Conservation (phyloP, 2,888 invertebrate genomes). For the Latrodectus hesperus region DNA sequence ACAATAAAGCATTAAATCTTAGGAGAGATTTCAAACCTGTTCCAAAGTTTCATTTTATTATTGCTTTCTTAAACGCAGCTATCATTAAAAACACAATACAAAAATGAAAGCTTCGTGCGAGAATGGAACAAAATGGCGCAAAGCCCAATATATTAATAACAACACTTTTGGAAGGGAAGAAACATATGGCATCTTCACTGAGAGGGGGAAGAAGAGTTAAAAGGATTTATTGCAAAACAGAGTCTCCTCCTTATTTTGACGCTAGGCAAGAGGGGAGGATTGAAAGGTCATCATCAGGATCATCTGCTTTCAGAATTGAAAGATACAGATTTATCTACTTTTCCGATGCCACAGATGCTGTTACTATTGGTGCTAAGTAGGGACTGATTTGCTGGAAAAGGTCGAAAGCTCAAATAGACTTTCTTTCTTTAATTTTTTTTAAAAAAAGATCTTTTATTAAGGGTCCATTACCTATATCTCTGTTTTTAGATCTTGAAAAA, state of each 20-base stretch:
- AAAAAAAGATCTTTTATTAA: conserved; percentile 1
- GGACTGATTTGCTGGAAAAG: conserved; percentile 1
- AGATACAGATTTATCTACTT: conserved; percentile 24
- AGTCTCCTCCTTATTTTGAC: conserved; percentile 34
- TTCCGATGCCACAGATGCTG: conserved; percentile 38
- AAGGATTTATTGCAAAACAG: neutral
- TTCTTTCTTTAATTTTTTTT: too few relatives aligned
- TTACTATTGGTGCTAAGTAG: conserved; percentile 10
- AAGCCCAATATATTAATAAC: conserved; percentile 53
- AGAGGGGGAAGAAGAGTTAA: neutral
- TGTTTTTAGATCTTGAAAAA: conserved; percentile 22
- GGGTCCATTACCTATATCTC: conserved; percentile 31
- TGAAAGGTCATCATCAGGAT: conserved; percentile 27
- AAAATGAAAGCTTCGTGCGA: conserved; percentile 4
- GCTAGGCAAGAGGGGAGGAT: conserved; percentile 10
- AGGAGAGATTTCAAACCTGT: too few relatives aligned
- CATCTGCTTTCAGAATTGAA: conserved; percentile 2
- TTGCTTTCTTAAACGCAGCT: too few relatives aligned
- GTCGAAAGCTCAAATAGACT: neutral
- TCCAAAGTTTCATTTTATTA: too few relatives aligned
- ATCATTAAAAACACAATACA: neutral
- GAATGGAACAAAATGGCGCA: conserved; percentile 42
- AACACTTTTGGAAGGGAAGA: conserved; percentile 29
- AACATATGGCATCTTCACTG: conserved; percentile 46
- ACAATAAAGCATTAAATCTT: too few relatives aligned